A percentile compares a stretch with the other conserved stretches of the same genome.
These are phyloP conservation scores for Caenorhabditis macrosperma DNA, from an alignment of 2,888 invertebrate genomes.

Conservation along the genomic window DNA sequence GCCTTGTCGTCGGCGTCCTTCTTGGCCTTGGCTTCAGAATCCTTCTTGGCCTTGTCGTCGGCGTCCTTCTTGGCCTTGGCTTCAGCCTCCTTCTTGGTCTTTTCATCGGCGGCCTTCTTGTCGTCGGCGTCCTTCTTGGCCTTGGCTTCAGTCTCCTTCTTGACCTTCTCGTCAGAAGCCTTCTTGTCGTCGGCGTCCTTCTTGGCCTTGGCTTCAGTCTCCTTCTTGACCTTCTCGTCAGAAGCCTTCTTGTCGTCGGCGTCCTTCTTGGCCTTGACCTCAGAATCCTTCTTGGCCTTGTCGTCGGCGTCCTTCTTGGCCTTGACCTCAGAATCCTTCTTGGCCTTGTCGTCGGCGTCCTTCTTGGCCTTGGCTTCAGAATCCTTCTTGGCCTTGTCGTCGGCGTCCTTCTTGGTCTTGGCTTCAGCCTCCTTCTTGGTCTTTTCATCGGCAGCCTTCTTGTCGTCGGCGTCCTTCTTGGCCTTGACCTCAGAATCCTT, in stretches of 20 bases:
- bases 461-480: conserved; percentile 42
- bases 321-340: too few relatives aligned
- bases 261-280: conserved; percentile 21
- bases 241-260: conserved; percentile 20
- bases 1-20: conserved; percentile 51
- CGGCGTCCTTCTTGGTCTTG: conserved; percentile 58
- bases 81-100: conserved; percentile 36
- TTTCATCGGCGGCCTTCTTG: conserved; percentile 41
- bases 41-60: conserved; percentile 36
- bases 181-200: conserved; percentile 3
- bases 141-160: conserved; percentile 13
- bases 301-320: conserved; percentile 46
- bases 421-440: conserved; percentile 48
- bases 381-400: conserved; percentile 5
- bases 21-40: conserved; percentile 47
- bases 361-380: conserved; percentile 9
- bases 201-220: conserved; percentile 18
- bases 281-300: conserved; percentile 19
- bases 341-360: conserved; percentile 31
- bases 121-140: conserved; percentile 6
- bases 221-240: conserved; percentile 12
- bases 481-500: conserved; percentile 28
- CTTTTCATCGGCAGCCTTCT: too few relatives aligned
- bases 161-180: conserved; percentile 1
- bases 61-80: conserved; percentile 27